Base-by-base conservation (phyloP, 2,113 vertebrate genomes). In the Globicephala melas region DNA sequence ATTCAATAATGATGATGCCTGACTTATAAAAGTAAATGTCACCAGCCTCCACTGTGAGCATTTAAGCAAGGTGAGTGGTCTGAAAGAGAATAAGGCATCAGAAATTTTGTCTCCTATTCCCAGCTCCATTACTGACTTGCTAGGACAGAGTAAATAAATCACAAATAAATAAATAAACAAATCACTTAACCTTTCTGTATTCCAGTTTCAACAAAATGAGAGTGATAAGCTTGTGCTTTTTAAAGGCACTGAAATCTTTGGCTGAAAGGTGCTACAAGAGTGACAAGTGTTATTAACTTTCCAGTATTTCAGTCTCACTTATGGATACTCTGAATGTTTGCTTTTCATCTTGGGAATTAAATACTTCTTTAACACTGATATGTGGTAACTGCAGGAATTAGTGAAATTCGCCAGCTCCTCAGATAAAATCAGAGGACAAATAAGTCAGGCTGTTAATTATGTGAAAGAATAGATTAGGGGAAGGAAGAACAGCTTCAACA, bases 141-240 rank as follows among this genome's bases (percentile, higher is more conserved):
- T 28, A 71, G 71, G 60, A 85, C 74, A 94, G 88, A 86, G 96
- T 94, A 97, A 97, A 97, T 87, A 95, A 96, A 96, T 97, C 90
- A 89, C 94, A 97, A 96, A 97, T 98, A 98, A 97, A 96, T 96
- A 97, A 97, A 96, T 91, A 98, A 98, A 96, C 96, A 97, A 95
- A 83, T 97, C 96, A 97, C 96, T 97, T 97, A 97, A 98, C 97
- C 92, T 97, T 98, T 98, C 86, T 94, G 65, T 62, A 53, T 88
- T 92, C 92, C 71, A 73, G 81, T 88, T 94, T 89, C 55, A 85
- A 76, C 70, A 84, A 95, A 96, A 92, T 85, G 94, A 97, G 74
- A 94, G 62, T 14, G 83, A 44, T 93, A 96, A 97, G 88, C n/a
- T 74, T 93, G 93, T 77, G 74, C 60, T 88, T 92, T 83, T 60